Evolutionary conservation across 2,113 vertebrate species (phyloP), one percentile per base, ranked within the genome.

Genomic region (Anhinga anhinga): DNA sequence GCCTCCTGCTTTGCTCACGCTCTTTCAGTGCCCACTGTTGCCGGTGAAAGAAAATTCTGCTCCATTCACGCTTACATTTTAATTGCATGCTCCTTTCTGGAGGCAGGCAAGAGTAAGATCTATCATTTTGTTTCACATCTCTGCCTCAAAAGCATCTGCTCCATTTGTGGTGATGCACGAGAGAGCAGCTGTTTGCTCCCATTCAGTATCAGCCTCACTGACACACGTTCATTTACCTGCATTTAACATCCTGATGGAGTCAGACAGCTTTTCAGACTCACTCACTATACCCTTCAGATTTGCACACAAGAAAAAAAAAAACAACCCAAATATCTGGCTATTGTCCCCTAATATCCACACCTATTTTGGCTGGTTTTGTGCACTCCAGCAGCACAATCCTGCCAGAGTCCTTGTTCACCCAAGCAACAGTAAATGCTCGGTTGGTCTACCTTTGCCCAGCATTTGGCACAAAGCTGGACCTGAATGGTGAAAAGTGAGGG

Each of bases 91-190:
- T 93, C 40, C 44, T 65, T 93, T 93, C 81, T 95, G 87, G 71
- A 93, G 93, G 61, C 70, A 93, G 65, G 58, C 78, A 69, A 94
- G 73, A 86, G 77, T 84, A 92, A 93, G 63, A 83, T 95, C 76
- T 73, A 92, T 77, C 22, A 59, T 93, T 93, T 87, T 80, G 56
- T 89, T 96, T 90, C 78, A 65, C 65, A 87, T 95, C 52, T 96
- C 87, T 94, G 82, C 62, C 66, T 96, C 5, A 10, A 82, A 96
- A 94, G 78, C 90, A 94, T 93, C 96, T 94, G 91, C 56, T 95
- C 49, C 36, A 1, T 58, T 85, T 69, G 65, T 40, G 53, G 56
- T 42, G 40, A 44, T 61, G 70, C 65, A 40, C 2, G 2, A 49
- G 42, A 81, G 59, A 95, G 79, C 91, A 94, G 81, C 61, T 96